These are phyloP conservation scores for Rutilus rutilus DNA, from an alignment of 2,113 vertebrate species.

Conservation along the genomic window DNA sequence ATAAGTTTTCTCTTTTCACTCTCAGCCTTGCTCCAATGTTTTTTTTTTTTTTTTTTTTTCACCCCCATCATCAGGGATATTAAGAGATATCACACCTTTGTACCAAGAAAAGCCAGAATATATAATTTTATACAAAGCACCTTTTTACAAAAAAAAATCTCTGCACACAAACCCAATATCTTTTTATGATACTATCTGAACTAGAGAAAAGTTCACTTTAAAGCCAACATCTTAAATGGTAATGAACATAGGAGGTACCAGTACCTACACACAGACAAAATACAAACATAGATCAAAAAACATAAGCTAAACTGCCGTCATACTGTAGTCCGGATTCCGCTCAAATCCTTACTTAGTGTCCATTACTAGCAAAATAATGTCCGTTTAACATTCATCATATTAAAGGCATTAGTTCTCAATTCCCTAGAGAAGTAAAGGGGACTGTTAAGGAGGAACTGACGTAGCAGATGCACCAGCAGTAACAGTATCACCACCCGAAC, in stretches of 20 bases:
- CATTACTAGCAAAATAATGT: slow-evolving; percentile 72
- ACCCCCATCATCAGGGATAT: slow-evolving; percentile 87
- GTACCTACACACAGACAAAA: slow-evolving; percentile 94
- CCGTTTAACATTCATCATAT: slow-evolving; percentile 74
- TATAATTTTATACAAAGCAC: slow-evolving; percentile 96
- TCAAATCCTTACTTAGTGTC: slow-evolving; percentile 76
- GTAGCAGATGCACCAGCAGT: slow-evolving; percentile 85
- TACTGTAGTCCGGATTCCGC: slow-evolving; percentile 80
- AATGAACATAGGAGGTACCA: slow-evolving; percentile 91
- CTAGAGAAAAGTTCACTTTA: slow-evolving; percentile 96
- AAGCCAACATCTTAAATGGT: slow-evolving; percentile 94
- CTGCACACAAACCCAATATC: slow-evolving; percentile 93
- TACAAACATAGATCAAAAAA: slow-evolving; percentile 79
- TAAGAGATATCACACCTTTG: slow-evolving; percentile 97
- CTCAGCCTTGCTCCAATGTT: slow-evolving; percentile 88
- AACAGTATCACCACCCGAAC: slow-evolving; percentile 87
- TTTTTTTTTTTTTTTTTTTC: slow-evolving; percentile 59
- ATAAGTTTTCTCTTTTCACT: slow-evolving; percentile 72
- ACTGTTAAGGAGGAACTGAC: slow-evolving; percentile 77
- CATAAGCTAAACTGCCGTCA: slow-evolving; percentile 92
- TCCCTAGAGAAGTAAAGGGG: slow-evolving; percentile 71
- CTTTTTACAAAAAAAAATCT: slow-evolving; percentile 87
- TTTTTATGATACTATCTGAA: slow-evolving; percentile 89
- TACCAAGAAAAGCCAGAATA: slow-evolving; percentile 98
- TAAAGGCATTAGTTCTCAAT: slow-evolving; percentile 67